Base-by-base conservation (phyloP, 2,797 vertebrate species). In the Hydrophis major region DNA sequence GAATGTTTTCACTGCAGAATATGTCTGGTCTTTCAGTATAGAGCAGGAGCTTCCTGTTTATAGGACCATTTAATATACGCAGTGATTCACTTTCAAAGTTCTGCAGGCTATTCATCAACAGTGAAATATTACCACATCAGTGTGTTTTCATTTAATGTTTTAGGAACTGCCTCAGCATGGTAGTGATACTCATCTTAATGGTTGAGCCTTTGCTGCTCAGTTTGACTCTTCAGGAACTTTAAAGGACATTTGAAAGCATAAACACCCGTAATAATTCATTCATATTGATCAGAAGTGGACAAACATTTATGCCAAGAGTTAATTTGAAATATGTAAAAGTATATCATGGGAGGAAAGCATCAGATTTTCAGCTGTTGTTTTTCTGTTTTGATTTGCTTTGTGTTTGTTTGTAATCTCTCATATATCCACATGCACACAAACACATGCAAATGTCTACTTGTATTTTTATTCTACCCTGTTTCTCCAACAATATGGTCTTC, bases 241-340 rank as follows among this genome's bases (percentile, higher is more conserved):
- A 92, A 92, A 94, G 74, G 87, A 87, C 27, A 89, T 59, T 63
- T 90, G n/a, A 78, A 88, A 86, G 69, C n/a, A 50, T 10, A 74
- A 95, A 87, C 69, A 86, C 94, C 86, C 37, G 53, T 57, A 91
- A 91, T 12, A 61, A 93, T 89, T 87, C 59, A 47, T 94, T 95
- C 92, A 6, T 74, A 87, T 47, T 53, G 28, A 57, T 88, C 25
- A 94, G 90, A 94, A 94, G 94, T 25, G 92, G 95, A 92, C 86
- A 83, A 88, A 94, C 59, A 78, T 93, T 95, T 92, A 88, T 94
- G 57, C 91, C 94, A 89, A 95, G 60, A 88, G 94, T 95, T 94
- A 94, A 93, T 94, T 93, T 61, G 66, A 66, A 61, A 95, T 83
- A 91, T 92, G 93, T 95, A 94, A 95, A 96, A 93, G 63, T 93